Evolutionary conservation across 1,140 invertebrate genomes (phyloP).

Genomic region (Philopotamus ludificatus): DNA sequence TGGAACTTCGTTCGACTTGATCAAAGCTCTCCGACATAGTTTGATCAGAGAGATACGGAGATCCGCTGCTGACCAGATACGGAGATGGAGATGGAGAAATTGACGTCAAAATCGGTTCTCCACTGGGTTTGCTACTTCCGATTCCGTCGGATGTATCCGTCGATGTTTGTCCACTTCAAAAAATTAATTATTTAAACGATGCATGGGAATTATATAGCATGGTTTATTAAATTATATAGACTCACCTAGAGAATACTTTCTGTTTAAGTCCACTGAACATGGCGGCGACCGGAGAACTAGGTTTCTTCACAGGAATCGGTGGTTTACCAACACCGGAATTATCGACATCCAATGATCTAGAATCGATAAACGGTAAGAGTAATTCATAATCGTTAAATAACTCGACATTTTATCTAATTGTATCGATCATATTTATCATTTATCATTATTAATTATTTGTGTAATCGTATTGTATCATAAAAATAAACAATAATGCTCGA

Average conservation of each 20-base stretch:
- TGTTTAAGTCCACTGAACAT: conserved; percentile 61
- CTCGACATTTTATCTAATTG: too few species aligned
- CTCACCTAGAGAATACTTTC: conserved; percentile 53
- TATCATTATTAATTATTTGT: too few species aligned
- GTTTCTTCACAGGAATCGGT: conserved; percentile 62
- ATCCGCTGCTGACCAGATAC: neutral
- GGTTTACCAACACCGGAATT: conserved; percentile 51
- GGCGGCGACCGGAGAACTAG: conserved; percentile 52
- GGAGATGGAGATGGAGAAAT: conserved; percentile 26
- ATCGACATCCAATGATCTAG: conserved; percentile 37
- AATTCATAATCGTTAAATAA: too few species aligned
- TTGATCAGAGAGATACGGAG: neutral
- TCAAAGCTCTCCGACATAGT: conserved; percentile 57
- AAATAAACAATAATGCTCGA: neutral
- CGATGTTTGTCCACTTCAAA: conserved; percentile 2
- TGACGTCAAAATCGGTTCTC: conserved; percentile 30
- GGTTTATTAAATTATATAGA: neutral
- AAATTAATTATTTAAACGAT: neutral
- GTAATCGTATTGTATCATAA: too few species aligned
- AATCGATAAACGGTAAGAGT: too few species aligned
- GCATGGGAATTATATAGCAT: too few species aligned
- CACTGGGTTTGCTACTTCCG: conserved; percentile 43
- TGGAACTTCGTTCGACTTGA: conserved; percentile 60
- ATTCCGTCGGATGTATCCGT: conserved; percentile 44
- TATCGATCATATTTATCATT: too few species aligned